phyloP scores from a whole-genome alignment of 2,888 invertebrate species.

The Eilema caniola region DNA sequence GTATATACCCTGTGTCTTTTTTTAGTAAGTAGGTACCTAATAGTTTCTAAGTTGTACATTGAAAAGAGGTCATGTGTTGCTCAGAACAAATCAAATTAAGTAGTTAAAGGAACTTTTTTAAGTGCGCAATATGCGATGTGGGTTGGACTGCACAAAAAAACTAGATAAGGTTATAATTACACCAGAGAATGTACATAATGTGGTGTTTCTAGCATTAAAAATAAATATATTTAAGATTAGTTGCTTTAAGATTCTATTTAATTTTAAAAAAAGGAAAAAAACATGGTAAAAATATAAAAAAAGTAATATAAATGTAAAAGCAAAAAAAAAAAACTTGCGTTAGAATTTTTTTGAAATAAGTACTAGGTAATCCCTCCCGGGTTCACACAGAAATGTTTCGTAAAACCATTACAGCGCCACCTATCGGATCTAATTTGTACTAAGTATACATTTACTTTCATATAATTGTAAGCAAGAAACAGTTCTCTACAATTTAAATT shows the following conservation, averaged over 20 bases:
- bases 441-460: no score
- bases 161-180: background rate
- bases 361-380: no score
- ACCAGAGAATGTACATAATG: background rate
- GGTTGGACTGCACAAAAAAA: background rate
- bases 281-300: background rate
- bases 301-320: background rate
- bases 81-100: no score
- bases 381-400: background rate
- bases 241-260: background rate
- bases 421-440: no score
- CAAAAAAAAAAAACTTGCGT: no score
- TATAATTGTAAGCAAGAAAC: no score
- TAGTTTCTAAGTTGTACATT: conserved; percentile 1
- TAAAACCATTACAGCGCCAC: no score
- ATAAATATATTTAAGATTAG: background rate
- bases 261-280: background rate
- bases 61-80: background rate
- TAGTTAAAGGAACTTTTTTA: no score
- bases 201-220: background rate
- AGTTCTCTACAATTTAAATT: no score
- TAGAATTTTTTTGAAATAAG: no score
- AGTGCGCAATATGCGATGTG: background rate
- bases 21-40: background rate
- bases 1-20: no score